phyloP scores from a whole-genome alignment of 2,888 invertebrate genomes.

The Agrotis segetum region DNA sequence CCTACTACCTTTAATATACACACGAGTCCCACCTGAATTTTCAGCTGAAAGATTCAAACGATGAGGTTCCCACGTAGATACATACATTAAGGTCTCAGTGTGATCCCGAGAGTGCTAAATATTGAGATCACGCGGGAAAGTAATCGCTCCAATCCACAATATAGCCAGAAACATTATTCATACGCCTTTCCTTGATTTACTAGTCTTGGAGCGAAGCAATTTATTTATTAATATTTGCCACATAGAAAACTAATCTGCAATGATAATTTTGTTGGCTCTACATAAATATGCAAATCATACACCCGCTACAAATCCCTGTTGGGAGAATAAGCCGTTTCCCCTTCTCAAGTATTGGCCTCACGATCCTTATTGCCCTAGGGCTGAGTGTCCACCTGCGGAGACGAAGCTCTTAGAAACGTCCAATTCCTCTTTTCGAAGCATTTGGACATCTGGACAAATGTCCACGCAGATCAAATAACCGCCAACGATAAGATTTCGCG shows the following conservation, averaged over 20 bases:
- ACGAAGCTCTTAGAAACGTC: slow-evolving; percentile 47
- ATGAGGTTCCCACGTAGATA: slow-evolving; percentile 21
- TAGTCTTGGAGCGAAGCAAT: slow-evolving; percentile 43
- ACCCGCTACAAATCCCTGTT: slow-evolving; percentile 70
- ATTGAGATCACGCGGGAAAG: slow-evolving; percentile 40
- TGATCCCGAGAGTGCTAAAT: slow-evolving; percentile 29
- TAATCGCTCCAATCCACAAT: slow-evolving; percentile 26
- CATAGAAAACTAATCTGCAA: slow-evolving; percentile 68
- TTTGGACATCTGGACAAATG: slow-evolving; percentile 46
- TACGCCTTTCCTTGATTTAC: slow-evolving; percentile 21
- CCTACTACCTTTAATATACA: slow-evolving; percentile 19
- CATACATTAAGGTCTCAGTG: slow-evolving; percentile 20
- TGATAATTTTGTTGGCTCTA: slow-evolving; percentile 69
- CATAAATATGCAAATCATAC: slow-evolving; percentile 76
- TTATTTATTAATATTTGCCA: slow-evolving; percentile 57
- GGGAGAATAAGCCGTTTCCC: slow-evolving; percentile 68
- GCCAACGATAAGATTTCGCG: slow-evolving; percentile 10
- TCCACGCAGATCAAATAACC: slow-evolving; percentile 21
- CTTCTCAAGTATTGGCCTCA: slow-evolving; percentile 74
- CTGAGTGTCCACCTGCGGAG: slow-evolving; percentile 67
- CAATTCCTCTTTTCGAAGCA: slow-evolving; percentile 27
- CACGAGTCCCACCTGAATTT: slow-evolving; percentile 6
- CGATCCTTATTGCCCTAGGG: slow-evolving; percentile 70
- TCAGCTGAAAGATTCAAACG: slow-evolving; percentile 18
- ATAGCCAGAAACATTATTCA: slow-evolving; percentile 30